Evolutionary conservation across 2,113 vertebrate genomes (phyloP), one percentile per base, ranked within the genome.

Genomic region (Chlamydotis undulata): DNA sequence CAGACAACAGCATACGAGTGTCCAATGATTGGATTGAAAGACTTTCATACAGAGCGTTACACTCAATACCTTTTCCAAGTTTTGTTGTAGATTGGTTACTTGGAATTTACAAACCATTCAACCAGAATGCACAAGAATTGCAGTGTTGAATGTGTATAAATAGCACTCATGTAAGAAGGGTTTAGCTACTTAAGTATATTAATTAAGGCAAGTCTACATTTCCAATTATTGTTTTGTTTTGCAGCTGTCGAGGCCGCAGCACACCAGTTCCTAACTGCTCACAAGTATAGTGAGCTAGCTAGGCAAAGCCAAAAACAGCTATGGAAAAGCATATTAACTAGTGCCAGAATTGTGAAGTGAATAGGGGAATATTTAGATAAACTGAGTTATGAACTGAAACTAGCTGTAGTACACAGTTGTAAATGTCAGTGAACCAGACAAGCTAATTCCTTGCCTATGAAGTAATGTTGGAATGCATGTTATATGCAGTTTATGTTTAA

Each of bases 351-450:
- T 93, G 83, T 96, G 94, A 97, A 94, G 52, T 64, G 65, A 96
- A 52, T 56, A 92, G 82, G 90, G 97, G 70, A 84, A 96, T 97
- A 94, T 94, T 96, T 91, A 97, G 93, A 93, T 96, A 96, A 98
- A 96, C 19, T 71, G 88, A 95, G 64, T 97, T 96, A 91, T 93
- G 60, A 92, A 64, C 74, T 91, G 67, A 69, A 96, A 89, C 84
- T 96, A 75, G 90, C 95, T 96, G 37, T 55, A 83, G 91, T 93
- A 79, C 53, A 61, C 70, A 83, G 65, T 79, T 93, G 78, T 94
- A 97, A 97, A 96, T 96, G 95, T 94, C 97, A 98, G 61, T 96
- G 97, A 97, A 90, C 85, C 93, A 90, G 94, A 96, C 15, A 71
- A 78, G 88, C 79, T 95, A 89, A 94, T 96, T 97, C 93, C 93